Evolutionary conservation across 37 sponge, comb jelly and placozoan genomes (phyloP), one percentile per base, ranked within the genome.

Genomic region (Cliona cf. orientalis): DNA sequence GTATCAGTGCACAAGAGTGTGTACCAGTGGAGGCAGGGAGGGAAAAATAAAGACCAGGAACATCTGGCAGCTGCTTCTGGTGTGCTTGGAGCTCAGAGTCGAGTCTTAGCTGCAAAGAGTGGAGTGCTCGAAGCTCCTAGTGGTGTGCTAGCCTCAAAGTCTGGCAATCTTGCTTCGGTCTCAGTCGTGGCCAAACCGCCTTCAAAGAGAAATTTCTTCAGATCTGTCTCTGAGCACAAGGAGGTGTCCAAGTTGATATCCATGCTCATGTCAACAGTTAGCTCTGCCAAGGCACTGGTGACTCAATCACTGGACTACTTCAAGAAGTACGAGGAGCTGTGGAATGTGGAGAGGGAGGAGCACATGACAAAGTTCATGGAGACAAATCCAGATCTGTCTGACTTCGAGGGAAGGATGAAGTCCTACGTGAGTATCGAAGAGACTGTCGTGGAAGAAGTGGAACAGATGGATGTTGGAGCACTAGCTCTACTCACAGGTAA

Each of bases 201-300:
- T 2, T 63, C 66, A 17, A 53, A 75, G 23, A 87, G 79, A 68
- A 91, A 72, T 53, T 88, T 82, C 66, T 80, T 80, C 66, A 70
- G 63, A 23, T 38, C 55, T 22, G 90, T 98, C 25, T 45, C 80
- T 2, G 96, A 98, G 78, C 86, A 98, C 91, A 98, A 94, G 71
- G 99, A 98, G 21, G 81, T 96, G 12, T 90, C 89, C 31, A 98
- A 98, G 71, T 71, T 94, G 59, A 66, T 94, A 5, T 86, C 95
- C 41, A 55, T 91, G 17, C 87, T 98, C 44, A 82, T 87, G 43
- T 84, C 97, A 1, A 87, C 83, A 22, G 61, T 98, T 58, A 98
- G 84, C 55, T 91, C 97, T 42, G 93, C 97, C 41, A 98, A 96
- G 71, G 73, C 35, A 9, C 86, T 89, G 46, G 72, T 98, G 37